Evolutionary conservation across 37 sponge, comb jelly and placozoan genomes (phyloP).

Genomic region (Beroe ovata): DNA sequence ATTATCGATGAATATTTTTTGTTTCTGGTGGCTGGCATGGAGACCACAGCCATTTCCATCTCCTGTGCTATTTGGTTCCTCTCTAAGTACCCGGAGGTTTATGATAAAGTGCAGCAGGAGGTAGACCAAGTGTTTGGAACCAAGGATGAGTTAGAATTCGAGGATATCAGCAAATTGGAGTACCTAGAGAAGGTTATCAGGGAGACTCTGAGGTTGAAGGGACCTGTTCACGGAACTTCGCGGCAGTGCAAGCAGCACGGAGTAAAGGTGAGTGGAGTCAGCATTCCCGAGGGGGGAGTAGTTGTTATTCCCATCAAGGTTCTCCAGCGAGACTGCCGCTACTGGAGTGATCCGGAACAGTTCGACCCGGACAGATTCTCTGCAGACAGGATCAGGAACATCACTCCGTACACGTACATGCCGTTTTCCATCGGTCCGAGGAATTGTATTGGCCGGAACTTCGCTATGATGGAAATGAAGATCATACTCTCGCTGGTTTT

Average conservation of each 20-base stretch:
- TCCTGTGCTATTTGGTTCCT: background rate
- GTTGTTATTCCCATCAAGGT: background rate
- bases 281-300: background rate
- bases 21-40: slow-evolving; percentile 45
- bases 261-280: background rate
- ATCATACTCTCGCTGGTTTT: background rate
- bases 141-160: background rate
- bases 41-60: slow-evolving; percentile 30
- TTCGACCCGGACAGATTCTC: slow-evolving; percentile 13
- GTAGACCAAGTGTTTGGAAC: slow-evolving; percentile 32
- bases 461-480: slow-evolving; percentile 64
- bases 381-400: background rate
- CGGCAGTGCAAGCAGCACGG: background rate
- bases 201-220: slow-evolving; percentile 50
- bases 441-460: slow-evolving; percentile 48
- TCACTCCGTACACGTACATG: slow-evolving; percentile 20
- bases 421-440: background rate
- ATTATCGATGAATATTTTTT: slow-evolving; percentile 8
- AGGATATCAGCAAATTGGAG: background rate
- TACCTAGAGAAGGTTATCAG: slow-evolving; percentile 10
- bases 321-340: background rate
- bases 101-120: background rate
- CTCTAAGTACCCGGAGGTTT: slow-evolving; percentile 23
- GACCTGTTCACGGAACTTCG: background rate
- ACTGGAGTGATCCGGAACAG: background rate